Conservation (phyloP, 2,888 invertebrate genomes). For the Drosophila multiciliata region DNA sequence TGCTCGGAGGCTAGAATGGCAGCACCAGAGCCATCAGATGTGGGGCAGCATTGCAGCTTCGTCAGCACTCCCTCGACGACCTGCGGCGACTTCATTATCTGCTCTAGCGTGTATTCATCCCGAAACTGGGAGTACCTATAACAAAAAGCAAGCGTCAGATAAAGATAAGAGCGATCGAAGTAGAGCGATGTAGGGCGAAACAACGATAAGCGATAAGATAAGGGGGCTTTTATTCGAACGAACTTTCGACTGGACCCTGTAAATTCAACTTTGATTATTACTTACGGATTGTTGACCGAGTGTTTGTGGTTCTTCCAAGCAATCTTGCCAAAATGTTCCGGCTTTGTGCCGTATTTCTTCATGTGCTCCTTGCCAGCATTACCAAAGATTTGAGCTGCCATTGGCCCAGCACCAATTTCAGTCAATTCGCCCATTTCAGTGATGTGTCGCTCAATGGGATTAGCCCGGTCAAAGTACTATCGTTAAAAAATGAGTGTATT, state of each 20-base stretch:
- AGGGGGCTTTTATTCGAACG: slow-evolving; percentile 22
- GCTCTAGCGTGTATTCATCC: slow-evolving; percentile 95
- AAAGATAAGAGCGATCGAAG: slow-evolving; percentile 12
- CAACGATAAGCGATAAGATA: slow-evolving; percentile 49
- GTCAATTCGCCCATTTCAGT: slow-evolving; percentile 92
- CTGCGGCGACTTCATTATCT: slow-evolving; percentile 93
- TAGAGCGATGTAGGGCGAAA: slow-evolving; percentile 10
- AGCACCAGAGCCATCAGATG: slow-evolving; percentile 98
- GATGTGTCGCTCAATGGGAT: slow-evolving; percentile 95
- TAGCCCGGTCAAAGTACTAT: slow-evolving; percentile 92
- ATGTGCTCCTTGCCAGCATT: slow-evolving; percentile 97
- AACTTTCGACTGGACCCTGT: slow-evolving; percentile 58
- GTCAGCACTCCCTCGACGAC: slow-evolving; percentile 97
- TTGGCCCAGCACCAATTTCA: slow-evolving; percentile 93
- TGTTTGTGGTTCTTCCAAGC: slow-evolving; percentile 99
- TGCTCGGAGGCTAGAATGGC: slow-evolving; percentile 96
- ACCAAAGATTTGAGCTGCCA: slow-evolving; percentile 98
- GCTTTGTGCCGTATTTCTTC: slow-evolving; percentile 92
- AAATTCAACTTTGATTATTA: slow-evolving; percentile 87
- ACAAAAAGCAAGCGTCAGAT: slow-evolving; percentile 17
- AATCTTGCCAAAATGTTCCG: slow-evolving; percentile 98
- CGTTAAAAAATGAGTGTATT: not conserved
- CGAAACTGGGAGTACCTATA: slow-evolving; percentile 95
- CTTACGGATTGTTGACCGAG: slow-evolving; percentile 96
- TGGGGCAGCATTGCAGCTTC: slow-evolving; percentile 98